Base-by-base conservation (phyloP, 2,888 invertebrate species). In the Iselma pallidipennis region DNA sequence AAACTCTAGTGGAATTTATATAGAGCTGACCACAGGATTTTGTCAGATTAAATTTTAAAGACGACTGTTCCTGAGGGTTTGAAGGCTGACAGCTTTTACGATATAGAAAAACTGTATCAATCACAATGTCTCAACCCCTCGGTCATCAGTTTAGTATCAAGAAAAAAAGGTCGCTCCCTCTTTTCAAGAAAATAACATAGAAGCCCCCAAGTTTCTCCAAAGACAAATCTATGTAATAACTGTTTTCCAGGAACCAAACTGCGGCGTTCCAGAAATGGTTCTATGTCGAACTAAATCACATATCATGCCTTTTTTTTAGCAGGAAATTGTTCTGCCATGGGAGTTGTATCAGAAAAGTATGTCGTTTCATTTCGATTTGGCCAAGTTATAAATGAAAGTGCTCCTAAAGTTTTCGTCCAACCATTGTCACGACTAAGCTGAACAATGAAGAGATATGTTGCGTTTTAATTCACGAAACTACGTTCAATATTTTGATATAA, bases 151-250 rank as follows among this genome's bases (percentile, higher is more conserved):
- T 72, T 68, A 69, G 73, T 71, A 76, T 77, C 74, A 73, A 67
- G 70, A 69, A 71, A 57, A 49, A 63, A 53, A 55, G 54, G 59
- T 49, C 59, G 62, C 57, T 56, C 62, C 63, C 59, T 49, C 61
- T 42, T 21, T 45, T 21, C 10, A 21, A 45, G 21, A 12, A 19
- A 45, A 45, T 45, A 19, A 21, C 16, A 37, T 29, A 59, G 61
- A 55, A 62, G 66, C 54, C 29, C 56, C 63, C 63, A 62, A 63
- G 49, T 54, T 54, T 65, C 66, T 62, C 65, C 69, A 69, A 74
- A 76, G 77, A 77, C 74, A 76, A 76, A 76, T 77, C 74, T 74
- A 72, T 67, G 75, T 74, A 75, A 76, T 77, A 77, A 74, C 75
- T 71, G 69, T 71, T 74, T 73, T 69, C 71, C 71, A 72, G 68